phyloP scores from a whole-genome alignment of 2,113 vertebrate species.

The Eidolon helvum region DNA sequence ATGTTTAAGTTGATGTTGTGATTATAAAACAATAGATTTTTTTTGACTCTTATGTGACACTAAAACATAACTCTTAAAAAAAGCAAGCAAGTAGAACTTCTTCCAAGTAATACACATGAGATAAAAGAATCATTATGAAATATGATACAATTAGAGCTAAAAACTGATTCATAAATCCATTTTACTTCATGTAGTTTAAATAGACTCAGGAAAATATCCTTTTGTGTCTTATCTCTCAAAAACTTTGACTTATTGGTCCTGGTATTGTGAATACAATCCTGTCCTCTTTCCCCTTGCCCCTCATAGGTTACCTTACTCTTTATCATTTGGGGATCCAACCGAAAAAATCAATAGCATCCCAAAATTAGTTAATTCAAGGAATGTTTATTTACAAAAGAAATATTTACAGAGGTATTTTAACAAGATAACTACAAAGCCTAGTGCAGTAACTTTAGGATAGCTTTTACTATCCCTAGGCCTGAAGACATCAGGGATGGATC shows the following conservation, averaged over 20 bases:
- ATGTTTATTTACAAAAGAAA: background rate
- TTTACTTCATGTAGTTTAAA: background rate
- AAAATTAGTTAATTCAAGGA: background rate
- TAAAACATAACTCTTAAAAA: background rate
- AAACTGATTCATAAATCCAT: background rate
- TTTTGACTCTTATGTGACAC: background rate
- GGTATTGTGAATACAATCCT: background rate
- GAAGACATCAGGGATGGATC: background rate
- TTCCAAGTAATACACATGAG: background rate
- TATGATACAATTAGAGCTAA: background rate
- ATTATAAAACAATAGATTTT: background rate
- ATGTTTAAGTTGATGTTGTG: background rate
- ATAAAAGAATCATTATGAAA: background rate
- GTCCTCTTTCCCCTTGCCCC: background rate
- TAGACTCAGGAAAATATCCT: background rate
- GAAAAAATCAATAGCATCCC: background rate
- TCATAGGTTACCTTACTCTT: background rate
- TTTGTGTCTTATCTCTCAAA: background rate
- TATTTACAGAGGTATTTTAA: background rate
- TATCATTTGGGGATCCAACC: background rate
- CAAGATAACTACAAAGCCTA: background rate
- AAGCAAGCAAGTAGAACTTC: background rate
- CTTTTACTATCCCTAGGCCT: background rate
- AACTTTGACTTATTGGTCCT: background rate
- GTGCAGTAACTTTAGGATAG: background rate